These are phyloP conservation scores for Scolopax bukidnonensis DNA, from an alignment of 2,797 vertebrate species.

Conservation along the genomic window DNA sequence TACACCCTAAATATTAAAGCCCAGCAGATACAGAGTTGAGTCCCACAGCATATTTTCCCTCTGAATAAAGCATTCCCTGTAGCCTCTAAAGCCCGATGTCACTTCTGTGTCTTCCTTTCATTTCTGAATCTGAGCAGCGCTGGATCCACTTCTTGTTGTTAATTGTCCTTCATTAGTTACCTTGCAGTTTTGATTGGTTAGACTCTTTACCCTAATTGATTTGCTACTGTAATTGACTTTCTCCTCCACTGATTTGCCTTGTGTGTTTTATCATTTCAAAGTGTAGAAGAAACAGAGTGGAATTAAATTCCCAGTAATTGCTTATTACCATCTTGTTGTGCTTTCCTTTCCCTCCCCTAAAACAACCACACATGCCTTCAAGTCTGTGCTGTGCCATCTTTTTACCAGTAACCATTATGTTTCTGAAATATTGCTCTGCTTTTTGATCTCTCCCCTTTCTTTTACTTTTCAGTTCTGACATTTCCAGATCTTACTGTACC, in stretches of 20 bases:
- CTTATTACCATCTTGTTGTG: constrained; percentile 36
- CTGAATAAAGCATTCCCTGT: not conserved
- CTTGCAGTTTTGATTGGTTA: constrained; percentile 66
- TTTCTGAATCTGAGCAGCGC: not conserved
- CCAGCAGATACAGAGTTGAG: not conserved
- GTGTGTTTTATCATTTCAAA: constrained; percentile 50
- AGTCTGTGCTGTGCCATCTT: not conserved
- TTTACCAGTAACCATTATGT: not conserved
- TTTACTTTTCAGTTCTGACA: not conserved
- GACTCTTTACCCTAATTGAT: constrained; percentile 70
- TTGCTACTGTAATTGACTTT: constrained; percentile 68
- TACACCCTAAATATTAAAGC: not conserved
- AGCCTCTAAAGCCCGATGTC: not conserved
- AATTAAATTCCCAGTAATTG: constrained; percentile 65
- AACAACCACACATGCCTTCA: not conserved
- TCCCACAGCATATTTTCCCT: not conserved
- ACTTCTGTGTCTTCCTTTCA: not conserved
- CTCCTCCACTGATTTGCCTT: constrained; percentile 53
- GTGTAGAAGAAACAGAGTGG: constrained; percentile 51
- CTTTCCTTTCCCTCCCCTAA: constrained; percentile 2
- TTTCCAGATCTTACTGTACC: not conserved
- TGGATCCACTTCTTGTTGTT: constrained; percentile 42
- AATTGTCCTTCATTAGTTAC: constrained; percentile 71
- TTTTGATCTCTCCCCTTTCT: not conserved
- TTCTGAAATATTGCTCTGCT: not conserved